These are phyloP conservation scores for Cataglyphis albicans DNA, from an alignment of 2,888 invertebrate species.

Conservation along the genomic window DNA sequence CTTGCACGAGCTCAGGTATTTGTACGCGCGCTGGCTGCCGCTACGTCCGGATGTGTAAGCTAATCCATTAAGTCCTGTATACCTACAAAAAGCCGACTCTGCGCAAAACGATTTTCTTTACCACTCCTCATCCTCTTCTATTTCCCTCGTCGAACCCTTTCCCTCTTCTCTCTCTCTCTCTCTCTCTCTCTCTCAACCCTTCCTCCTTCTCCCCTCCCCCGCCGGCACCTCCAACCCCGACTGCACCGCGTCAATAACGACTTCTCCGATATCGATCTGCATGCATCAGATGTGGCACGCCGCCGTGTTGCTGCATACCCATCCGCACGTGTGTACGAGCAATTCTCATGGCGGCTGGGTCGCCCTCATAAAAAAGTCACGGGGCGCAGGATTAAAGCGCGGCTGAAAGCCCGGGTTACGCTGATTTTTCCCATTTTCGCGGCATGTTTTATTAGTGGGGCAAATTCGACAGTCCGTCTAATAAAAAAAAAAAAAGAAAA, in stretches of 20 bases:
- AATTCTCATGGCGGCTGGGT: slow-evolving; percentile 40
- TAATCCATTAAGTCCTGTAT: slow-evolving; percentile 74
- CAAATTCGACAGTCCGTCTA: neutral
- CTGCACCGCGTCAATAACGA: slow-evolving; percentile 66
- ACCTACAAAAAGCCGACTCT: slow-evolving; percentile 60
- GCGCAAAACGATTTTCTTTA: slow-evolving; percentile 63
- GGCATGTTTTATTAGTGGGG: neutral
- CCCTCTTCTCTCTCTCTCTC: neutral
- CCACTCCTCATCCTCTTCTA: slow-evolving; percentile 6
- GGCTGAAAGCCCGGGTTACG: slow-evolving; percentile 25
- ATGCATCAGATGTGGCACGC: slow-evolving; percentile 49
- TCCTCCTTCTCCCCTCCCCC: too few species aligned
- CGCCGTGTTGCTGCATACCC: slow-evolving; percentile 33
- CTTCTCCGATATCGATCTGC: slow-evolving; percentile 62
- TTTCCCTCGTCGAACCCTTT: neutral
- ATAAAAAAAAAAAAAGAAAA: neutral
- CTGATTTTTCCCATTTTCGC: neutral
- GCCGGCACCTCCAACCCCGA: slow-evolving; percentile 1
- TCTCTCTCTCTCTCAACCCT: too few species aligned
- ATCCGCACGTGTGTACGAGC: neutral
- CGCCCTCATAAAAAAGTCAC: slow-evolving; percentile 48
- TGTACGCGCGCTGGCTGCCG: slow-evolving; percentile 39
- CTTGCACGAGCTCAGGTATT: slow-evolving; percentile 26
- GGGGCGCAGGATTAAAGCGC: slow-evolving; percentile 18
- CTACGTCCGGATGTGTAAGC: slow-evolving; percentile 62